Evolutionary conservation across 2,113 vertebrate genomes (phyloP).

Genomic region (human): GRCh38 chr1:51789501-51790000

Average conservation of each 20-base stretch:
- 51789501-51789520: neutral
- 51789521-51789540: neutral
- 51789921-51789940: neutral
- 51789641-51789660: slow-evolving; percentile 94
- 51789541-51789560: neutral
- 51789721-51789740: neutral
- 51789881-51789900: neutral
- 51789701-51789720: neutral
- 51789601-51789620: slow-evolving; percentile 92
- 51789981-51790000: neutral
- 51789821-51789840: neutral
- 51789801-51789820: neutral
- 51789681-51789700: neutral
- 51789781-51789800: neutral
- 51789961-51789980: neutral
- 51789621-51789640: slow-evolving; percentile 89
- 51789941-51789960: neutral
- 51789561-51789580: slow-evolving; percentile 95
- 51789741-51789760: neutral
- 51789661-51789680: neutral
- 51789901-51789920: neutral
- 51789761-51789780: neutral
- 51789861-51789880: neutral
- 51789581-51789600: slow-evolving; percentile 86
- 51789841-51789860: neutral